Evolutionary conservation across 23 tunicate species (phyloP), one percentile per base, ranked within the genome.

Genomic region (Ciona savignyi): DNA sequence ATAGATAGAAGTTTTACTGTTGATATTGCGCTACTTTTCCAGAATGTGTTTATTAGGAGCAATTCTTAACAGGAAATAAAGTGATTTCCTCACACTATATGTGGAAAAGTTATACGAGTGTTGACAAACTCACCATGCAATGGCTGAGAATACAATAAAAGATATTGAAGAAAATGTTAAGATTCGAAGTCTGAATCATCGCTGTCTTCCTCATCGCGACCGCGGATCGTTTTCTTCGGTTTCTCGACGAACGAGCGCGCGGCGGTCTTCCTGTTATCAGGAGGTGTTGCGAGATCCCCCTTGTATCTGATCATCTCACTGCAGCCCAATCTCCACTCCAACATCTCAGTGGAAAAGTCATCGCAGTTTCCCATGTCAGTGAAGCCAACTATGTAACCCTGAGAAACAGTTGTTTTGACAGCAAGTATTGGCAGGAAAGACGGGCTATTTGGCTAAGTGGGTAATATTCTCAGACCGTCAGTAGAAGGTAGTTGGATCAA

Each of bases 311-410:
- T 88, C 26, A 79, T 88, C 66, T 88, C 80, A 51, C 92, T 74
- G 27, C 75, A 72, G 2, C 93, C 99, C 4, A 95, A 65, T 74
- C 99, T 78, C 99, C 99, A 95, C 60, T 95, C 99, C 78, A 95
- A 49, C 99, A 95, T 95, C 66, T 95, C 99, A 30, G 99, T 95
- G 3, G 92, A 72, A 32, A 95, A 95, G 68, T 95, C 99, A 63
- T 95, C 99, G 71, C 95, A 84, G 75, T 90, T 90, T 63, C 99
- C 99, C 31, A 95, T 81, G 2, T 95, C 92, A 31, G 90, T 72
- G 70, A 95, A 95, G 4, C 99, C 99, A 21, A 95, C 96, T 32
- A 95, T 81, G 72, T 80, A 87, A 26, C 90, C 99, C 99, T 94
- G 48, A 20, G 70, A 60, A 48, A 72, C 74, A 83, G 62, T 23